These are phyloP conservation scores for Cyanoliseus patagonus DNA, from an alignment of 2,113 vertebrate species.

Conservation along the genomic window DNA sequence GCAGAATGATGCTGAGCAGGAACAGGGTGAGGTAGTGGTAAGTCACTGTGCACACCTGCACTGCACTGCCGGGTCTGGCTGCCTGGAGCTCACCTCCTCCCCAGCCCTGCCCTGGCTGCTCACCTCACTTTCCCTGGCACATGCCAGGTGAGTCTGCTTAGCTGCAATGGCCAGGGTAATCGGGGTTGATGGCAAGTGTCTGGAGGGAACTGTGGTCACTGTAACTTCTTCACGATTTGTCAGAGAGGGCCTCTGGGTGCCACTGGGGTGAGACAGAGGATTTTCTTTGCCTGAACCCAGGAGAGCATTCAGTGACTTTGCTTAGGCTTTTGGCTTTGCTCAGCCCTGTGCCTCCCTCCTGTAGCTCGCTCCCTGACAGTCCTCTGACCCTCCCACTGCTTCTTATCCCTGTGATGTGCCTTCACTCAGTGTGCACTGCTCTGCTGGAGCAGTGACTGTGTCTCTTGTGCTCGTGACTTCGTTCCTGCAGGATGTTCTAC, in stretches of 20 bases:
- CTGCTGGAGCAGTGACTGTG: fast-evolving
- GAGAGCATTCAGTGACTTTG: neutral
- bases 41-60: fast-evolving
- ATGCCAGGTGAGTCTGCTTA: neutral
- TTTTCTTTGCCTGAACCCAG: neutral
- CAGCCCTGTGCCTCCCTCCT: neutral
- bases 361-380: neutral
- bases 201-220: neutral
- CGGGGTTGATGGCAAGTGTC: constrained; percentile 18
- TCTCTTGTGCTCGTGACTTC: neutral
- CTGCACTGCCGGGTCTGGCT: neutral
- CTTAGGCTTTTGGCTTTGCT: neutral
- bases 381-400: neutral
- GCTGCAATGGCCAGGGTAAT: neutral
- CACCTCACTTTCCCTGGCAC: neutral
- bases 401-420: neutral
- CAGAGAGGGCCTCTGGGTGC: neutral
- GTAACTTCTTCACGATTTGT: neutral
- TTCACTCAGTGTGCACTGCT: fast-evolving
- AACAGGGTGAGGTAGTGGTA: neutral
- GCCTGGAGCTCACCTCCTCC: neutral
- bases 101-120: neutral
- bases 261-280: neutral
- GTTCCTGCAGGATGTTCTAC: neutral
- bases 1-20: neutral